Base-by-base conservation (phyloP, 2,113 vertebrate genomes). In the Vidua chalybeata region DNA sequence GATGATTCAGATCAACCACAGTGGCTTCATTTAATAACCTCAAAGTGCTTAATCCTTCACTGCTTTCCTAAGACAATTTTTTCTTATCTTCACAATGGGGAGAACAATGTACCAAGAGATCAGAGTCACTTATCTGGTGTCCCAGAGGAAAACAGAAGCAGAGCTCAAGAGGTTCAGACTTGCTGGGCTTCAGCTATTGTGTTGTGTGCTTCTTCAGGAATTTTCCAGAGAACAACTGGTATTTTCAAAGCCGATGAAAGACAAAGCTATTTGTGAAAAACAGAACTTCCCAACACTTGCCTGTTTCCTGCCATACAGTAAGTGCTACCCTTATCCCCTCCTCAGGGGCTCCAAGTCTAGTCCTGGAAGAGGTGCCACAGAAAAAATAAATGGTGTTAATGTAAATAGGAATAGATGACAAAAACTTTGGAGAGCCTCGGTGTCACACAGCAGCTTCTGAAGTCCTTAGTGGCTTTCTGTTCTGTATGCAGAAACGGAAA, bases 191-290 rank as follows among this genome's bases (percentile, higher is more conserved):
- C 35, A 67, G 3, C 82, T 80, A 83, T 80, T 94, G 84, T 64
- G 23, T 58, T 73, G 63, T 49, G 46, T 80, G 54, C 18, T 59
- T 59, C 31, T 83, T 69, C 51, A 89, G 75, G 85, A 95, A 88
- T 83, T 94, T 91, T 83, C 72, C 83, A 80, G 54, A 90, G 35
- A 85, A 48, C 56, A 73, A 61, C 11, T 14, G 11, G n/a, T 37
- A 63, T 61, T 74, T 90, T 73, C 74, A 91, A 86, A 92, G 43
- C 52, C 4, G 22, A 55, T 7, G 6, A 81, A 84, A 92, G 85
- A 74, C 66, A 88, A 94, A 90, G 63, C 20, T 89, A 48, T 71
- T 94, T 94, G 74, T 84, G 93, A 94, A 75, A 95, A 91, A 71
- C 72, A 84, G 64, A 92, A 94, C 55, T 87, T 96, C 90, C 82